phyloP scores from a whole-genome alignment of 2,888 invertebrate species.

The Mythimna impura region DNA sequence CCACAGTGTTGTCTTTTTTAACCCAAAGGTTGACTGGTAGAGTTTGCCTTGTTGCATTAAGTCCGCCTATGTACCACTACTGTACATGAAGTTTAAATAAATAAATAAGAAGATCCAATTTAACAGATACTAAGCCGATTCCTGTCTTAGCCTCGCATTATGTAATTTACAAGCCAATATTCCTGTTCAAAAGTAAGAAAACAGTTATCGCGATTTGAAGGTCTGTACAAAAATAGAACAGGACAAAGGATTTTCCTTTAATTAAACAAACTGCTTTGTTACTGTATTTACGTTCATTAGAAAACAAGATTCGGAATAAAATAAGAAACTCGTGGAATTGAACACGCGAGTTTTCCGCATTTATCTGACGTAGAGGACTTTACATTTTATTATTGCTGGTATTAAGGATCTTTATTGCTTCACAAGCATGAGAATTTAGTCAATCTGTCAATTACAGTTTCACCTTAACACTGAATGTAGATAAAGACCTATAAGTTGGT shows the following conservation, averaged over 20 bases:
- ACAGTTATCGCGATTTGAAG: constrained; percentile 22
- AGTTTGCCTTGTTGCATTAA: too few species aligned
- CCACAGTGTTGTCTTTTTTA: too few species aligned
- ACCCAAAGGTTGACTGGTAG: too few species aligned
- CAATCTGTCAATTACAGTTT: constrained; percentile 28
- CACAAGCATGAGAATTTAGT: neutral
- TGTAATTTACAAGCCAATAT: constrained; percentile 3
- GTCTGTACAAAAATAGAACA: constrained; percentile 4
- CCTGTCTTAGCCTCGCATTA: constrained; percentile 2
- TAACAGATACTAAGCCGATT: neutral
- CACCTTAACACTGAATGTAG: constrained; percentile 6
- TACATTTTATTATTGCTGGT: constrained; percentile 13
- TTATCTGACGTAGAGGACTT: constrained; percentile 16
- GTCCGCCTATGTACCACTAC: too few species aligned
- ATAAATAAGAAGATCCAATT: neutral
- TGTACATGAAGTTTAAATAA: too few species aligned
- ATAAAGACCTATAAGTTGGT: neutral
- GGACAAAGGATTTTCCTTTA: constrained; percentile 45
- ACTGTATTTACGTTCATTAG: constrained; percentile 45
- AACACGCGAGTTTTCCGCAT: constrained; percentile 37
- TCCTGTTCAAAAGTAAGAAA: constrained; percentile 3
- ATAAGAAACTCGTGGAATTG: constrained; percentile 22
- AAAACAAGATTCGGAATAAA: constrained; percentile 50
- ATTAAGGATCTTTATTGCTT: constrained; percentile 14
- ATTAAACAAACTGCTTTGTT: constrained; percentile 47